A percentile compares a stretch with the other conserved stretches of the same genome.
Evolutionary conservation across 1,140 invertebrate species (phyloP).

Genomic region (Drosophila paulistorum): DNA sequence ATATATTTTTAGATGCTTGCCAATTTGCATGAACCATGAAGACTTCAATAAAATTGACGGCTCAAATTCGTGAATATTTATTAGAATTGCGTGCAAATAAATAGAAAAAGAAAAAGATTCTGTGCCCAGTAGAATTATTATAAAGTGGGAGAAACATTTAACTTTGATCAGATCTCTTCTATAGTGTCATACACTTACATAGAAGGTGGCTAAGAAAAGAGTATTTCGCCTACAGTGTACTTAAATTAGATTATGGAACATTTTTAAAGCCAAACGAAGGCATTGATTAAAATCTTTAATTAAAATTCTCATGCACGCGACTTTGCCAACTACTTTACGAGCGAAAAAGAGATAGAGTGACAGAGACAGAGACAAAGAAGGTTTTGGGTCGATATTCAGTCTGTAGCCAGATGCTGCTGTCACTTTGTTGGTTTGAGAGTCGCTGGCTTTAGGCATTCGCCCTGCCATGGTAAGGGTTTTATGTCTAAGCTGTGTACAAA

Average conservation of each 20-base stretch:
- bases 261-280: slow-evolving; percentile 8
- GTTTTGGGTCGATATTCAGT: neutral
- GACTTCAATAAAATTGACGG: slow-evolving; percentile 8
- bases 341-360: neutral
- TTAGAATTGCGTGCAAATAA: neutral
- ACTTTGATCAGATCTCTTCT: too few species aligned
- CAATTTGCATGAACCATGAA: slow-evolving; percentile 3
- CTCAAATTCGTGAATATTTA: neutral
- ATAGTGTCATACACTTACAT: too few species aligned
- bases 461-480: slow-evolving; percentile 36
- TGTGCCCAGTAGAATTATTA: neutral
- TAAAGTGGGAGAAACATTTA: neutral
- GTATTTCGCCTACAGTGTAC: neutral
- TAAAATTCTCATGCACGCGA: slow-evolving; percentile 19
- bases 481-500: slow-evolving; percentile 52
- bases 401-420: slow-evolving; percentile 27
- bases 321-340: slow-evolving; percentile 8
- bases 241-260: neutral
- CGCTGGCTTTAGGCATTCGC: slow-evolving; percentile 26
- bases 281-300: slow-evolving; percentile 23
- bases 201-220: too few species aligned
- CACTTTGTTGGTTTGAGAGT: slow-evolving; percentile 22
- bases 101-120: neutral
- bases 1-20: slow-evolving; percentile 4
- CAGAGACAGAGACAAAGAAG: neutral